Evolutionary conservation across 2,888 invertebrate species (phyloP), one percentile per base, ranked within the genome.

Genomic region (Rhingia campestris): DNA sequence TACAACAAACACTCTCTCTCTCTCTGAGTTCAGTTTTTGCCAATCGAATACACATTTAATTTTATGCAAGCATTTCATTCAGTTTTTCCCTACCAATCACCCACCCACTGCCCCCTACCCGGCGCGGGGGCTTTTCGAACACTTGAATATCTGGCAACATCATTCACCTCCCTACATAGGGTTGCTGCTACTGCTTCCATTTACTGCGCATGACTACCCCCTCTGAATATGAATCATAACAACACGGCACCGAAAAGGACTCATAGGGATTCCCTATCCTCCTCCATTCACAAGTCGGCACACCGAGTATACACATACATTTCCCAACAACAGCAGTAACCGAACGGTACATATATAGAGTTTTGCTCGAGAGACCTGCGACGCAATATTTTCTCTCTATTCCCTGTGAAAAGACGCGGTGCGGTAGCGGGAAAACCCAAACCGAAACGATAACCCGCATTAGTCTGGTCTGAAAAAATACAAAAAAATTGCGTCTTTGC

Each of bases 231-330:
- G 84, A 84, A 84, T 84, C 84, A 84, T 84, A 84, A 84, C 84
- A 84, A 80, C 64, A 80, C 74, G 74, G 64, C 79, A 84, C 49
- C 49, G 66, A 22, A 22, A 22, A 84, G 80, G 80, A 84, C 64
- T 84, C 84, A 80, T 74, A 80, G 84, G 80, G 80, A 84, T 84
- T 84, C 84, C 84, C 84, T 84, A 84, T 84, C 84, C 80, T 84
- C 74, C 80, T 80, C 70, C 84, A 84, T 84, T 84, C 84, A 84
- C 84, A 84, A 84, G 39, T 84, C 66, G 79, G 69, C 73, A 77
- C 67, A 49, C 41, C 30, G 54, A 32, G 63, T 64, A 74, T 49
- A 77, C 51, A 69, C 51, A 51, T 22, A 41, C 22, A 64, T 33
- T 43, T 53, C 45, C 47, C 41, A 41, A n/a, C 41, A 6, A 6